Percentiles rank a stretch among this genome's conserved stretches.
Conservation (phyloP, 92 coral and sea anemone genomes). For the Actinernus sp. region DNA sequence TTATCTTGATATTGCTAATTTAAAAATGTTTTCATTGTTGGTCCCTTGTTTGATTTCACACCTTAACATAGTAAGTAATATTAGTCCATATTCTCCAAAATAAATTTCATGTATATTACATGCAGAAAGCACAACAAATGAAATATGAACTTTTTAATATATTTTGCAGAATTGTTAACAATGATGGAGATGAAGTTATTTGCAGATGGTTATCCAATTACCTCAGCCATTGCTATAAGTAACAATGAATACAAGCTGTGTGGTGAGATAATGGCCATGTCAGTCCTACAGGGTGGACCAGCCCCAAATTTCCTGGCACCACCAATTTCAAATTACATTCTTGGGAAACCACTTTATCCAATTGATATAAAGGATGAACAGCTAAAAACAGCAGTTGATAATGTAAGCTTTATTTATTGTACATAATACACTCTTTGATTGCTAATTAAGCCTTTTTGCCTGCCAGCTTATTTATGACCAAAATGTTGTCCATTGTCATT, state of each 20-base stretch:
- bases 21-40: too few relatives aligned
- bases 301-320: conserved; percentile 71
- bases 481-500: too few relatives aligned
- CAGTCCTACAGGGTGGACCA: conserved; percentile 77
- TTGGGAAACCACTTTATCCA: conserved; percentile 66
- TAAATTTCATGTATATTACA: too few relatives aligned
- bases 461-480: too few relatives aligned
- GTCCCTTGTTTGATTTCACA: too few relatives aligned
- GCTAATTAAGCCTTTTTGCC: neutral
- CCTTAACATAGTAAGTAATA: too few relatives aligned
- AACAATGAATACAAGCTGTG: conserved; percentile 57
- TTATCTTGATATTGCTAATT: too few relatives aligned
- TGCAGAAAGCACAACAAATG: too few relatives aligned
- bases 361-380: conserved; percentile 29
- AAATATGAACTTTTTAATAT: too few relatives aligned
- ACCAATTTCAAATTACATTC: conserved; percentile 42
- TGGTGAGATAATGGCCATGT: conserved; percentile 76
- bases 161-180: conserved; percentile 58
- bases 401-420: conserved; percentile 31
- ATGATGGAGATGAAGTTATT: conserved; percentile 46
- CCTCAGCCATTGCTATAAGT: conserved; percentile 61
- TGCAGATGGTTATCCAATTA: conserved; percentile 59
- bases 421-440: neutral
- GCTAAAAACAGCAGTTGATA: conserved; percentile 60
- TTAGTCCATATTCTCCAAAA: too few relatives aligned